A percentile compares a stretch with the other conserved stretches of the same genome.
Evolutionary conservation across 2,797 vertebrate genomes (phyloP).

Genomic region (Taenioides sp.): DNA sequence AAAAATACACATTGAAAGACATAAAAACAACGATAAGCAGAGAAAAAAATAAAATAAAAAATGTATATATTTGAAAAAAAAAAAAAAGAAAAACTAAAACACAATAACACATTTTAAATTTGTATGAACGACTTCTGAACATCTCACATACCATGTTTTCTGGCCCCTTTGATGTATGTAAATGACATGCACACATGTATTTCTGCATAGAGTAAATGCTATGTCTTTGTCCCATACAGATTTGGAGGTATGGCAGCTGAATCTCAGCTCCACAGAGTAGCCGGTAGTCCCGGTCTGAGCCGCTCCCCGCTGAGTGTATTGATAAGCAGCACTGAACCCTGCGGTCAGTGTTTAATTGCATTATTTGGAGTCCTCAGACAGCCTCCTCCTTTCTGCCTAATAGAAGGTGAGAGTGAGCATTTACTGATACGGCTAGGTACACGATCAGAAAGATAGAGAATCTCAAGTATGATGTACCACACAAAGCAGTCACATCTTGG

Average conservation of each 20-base stretch:
- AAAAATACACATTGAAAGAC: no score
- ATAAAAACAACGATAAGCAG: not conserved
- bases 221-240: slow-evolving; percentile 1
- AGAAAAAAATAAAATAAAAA: not conserved
- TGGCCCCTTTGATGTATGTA: not conserved
- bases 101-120: not conserved
- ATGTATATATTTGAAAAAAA: not conserved
- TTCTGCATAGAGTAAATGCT: not conserved
- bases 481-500: slow-evolving; percentile 38
- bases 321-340: slow-evolving; percentile 78
- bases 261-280: slow-evolving; percentile 45
- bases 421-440: slow-evolving; percentile 49
- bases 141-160: not conserved
- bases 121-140: not conserved
- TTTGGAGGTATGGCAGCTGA: slow-evolving; percentile 36
- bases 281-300: slow-evolving; percentile 65
- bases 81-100: not conserved
- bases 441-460: slow-evolving; percentile 49
- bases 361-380: slow-evolving; percentile 78
- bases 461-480: slow-evolving; percentile 24
- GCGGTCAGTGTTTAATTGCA: slow-evolving; percentile 81
- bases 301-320: slow-evolving; percentile 73
- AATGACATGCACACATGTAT: not conserved
- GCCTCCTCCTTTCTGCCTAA: slow-evolving; percentile 62
- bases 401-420: slow-evolving; percentile 61